Conservation (phyloP, 2,113 vertebrate species). For the Dasyornis broadbenti region DNA sequence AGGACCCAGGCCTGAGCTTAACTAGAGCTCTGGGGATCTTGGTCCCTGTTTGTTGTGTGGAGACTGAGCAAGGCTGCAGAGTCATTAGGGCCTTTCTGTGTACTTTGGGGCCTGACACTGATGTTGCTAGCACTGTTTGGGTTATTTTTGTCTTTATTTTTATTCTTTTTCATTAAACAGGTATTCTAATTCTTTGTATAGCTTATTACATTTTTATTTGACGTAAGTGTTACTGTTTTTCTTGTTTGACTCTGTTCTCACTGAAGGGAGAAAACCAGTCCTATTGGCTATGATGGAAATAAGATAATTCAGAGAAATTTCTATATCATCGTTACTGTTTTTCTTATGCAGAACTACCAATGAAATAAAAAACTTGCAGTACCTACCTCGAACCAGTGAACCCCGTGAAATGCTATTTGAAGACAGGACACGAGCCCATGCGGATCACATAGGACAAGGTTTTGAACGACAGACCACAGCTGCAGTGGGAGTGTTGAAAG, state of each 20-base stretch:
- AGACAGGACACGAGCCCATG: slow-evolving; percentile 93
- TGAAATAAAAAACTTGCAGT: slow-evolving; percentile 99
- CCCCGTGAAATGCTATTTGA: slow-evolving; percentile 97
- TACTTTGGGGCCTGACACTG: background rate
- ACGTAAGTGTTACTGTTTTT: background rate
- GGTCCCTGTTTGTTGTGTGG: background rate
- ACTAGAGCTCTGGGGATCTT: background rate
- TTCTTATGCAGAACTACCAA: slow-evolving; percentile 86
- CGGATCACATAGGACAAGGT: slow-evolving; percentile 96
- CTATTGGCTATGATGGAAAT: background rate
- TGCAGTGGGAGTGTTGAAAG: slow-evolving; percentile 94
- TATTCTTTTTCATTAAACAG: background rate
- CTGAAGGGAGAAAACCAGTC: background rate
- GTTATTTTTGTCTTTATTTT: background rate
- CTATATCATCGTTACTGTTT: background rate
- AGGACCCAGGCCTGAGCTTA: background rate
- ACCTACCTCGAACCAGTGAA: slow-evolving; percentile 94
- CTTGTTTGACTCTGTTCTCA: background rate
- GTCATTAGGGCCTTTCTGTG: background rate
- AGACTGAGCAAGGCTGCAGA: background rate
- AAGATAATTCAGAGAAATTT: background rate
- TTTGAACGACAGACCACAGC: slow-evolving; percentile 95
- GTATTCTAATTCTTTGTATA: background rate
- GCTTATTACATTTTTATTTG: background rate
- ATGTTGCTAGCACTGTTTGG: background rate